phyloP scores from a whole-genome alignment of 2,888 invertebrate species.

The Rhamphomyia laevipes region DNA sequence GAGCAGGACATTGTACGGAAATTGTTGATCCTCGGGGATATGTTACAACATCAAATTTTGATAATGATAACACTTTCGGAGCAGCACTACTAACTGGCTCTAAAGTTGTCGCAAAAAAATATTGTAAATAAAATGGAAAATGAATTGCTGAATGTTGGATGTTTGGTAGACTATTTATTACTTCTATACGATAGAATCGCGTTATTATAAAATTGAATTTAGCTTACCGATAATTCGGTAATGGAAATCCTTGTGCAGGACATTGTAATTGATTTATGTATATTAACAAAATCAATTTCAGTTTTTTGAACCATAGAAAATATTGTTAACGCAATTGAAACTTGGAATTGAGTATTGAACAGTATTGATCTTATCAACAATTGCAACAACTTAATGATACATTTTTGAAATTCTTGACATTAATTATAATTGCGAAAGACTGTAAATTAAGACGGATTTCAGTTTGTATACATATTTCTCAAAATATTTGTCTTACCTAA shows the following conservation, averaged over 20 bases:
- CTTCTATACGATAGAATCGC: no score
- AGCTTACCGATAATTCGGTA: conserved; percentile 46
- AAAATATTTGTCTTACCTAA: conserved; percentile 64
- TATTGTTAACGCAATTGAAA: no score
- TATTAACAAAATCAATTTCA: conserved; percentile 23
- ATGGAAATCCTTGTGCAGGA: conserved; percentile 51
- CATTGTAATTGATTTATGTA: conserved; percentile 39
- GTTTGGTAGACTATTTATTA: no score
- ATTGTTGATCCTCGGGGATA: conserved; percentile 21
- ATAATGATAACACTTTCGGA: conserved; percentile 49
- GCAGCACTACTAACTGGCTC: conserved; percentile 59
- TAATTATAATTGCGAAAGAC: no score
- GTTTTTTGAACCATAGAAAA: conserved; percentile 35
- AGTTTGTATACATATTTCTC: no score
- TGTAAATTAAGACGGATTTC: no score
- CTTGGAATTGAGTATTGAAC: no score
- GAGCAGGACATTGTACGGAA: conserved; percentile 39
- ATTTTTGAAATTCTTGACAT: no score
- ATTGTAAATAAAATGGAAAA: background rate
- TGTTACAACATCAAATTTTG: conserved; percentile 33
- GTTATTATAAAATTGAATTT: no score
- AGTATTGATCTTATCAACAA: no score
- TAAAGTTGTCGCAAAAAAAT: conserved; percentile 25
- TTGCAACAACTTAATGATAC: no score
- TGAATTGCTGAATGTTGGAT: background rate